Conservation (phyloP, 2,113 vertebrate species). For the Alaudala cheleensis region DNA sequence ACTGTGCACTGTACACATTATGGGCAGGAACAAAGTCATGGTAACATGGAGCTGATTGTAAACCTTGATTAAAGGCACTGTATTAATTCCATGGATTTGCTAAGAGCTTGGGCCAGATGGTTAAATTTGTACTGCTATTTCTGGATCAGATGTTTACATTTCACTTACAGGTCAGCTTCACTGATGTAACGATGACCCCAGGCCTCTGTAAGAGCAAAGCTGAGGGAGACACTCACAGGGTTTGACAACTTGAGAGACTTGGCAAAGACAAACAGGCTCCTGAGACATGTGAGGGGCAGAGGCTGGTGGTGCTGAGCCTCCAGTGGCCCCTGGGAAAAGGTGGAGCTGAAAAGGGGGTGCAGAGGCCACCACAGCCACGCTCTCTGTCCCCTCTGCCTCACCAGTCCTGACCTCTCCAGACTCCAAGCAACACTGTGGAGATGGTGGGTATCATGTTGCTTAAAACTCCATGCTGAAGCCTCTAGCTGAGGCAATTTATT, state of each 20-base stretch:
- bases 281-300: neutral
- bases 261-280: neutral
- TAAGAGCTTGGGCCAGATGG: neutral
- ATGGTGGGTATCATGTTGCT: neutral
- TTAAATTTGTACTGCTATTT: neutral
- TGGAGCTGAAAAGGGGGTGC: neutral
- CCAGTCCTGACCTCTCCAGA: neutral
- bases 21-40: neutral
- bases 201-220: neutral
- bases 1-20: neutral
- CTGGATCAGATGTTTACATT: neutral
- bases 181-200: neutral
- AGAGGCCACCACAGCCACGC: accelerated
- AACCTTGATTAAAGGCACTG: neutral
- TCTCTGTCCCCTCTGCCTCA: neutral
- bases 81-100: neutral
- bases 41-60: neutral
- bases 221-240: neutral
- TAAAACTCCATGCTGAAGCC: neutral
- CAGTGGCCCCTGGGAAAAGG: neutral
- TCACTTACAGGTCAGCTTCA: neutral
- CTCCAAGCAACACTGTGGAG: neutral
- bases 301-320: neutral
- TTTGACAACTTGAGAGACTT: neutral
- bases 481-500: constrained; percentile 9